Conservation (phyloP, 1,140 invertebrate species). For the Dendroctonus ponderosae region DNA sequence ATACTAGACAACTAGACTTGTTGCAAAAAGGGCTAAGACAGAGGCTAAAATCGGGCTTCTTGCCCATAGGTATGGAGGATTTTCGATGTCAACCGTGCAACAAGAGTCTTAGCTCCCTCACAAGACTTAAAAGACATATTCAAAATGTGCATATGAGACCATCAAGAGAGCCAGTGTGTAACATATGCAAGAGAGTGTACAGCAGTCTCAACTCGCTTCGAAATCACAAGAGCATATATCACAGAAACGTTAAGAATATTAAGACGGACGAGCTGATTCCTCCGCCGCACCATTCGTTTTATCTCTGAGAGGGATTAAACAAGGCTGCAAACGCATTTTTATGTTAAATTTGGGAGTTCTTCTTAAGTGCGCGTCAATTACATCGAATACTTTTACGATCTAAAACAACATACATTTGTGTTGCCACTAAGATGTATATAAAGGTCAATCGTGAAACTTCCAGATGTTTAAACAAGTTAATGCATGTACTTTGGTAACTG, state of each 20-base stretch:
- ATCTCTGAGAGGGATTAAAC: constrained; percentile 38
- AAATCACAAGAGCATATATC: constrained; percentile 88
- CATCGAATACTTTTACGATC: too few species aligned
- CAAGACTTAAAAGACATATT: constrained; percentile 80
- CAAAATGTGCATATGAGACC: constrained; percentile 84
- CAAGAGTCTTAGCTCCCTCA: constrained; percentile 80
- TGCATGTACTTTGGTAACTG: too few species aligned
- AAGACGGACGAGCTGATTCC: constrained; percentile 48
- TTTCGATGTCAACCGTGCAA: constrained; percentile 85
- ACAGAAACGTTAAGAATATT: constrained; percentile 63
- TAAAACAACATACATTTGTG: too few species aligned
- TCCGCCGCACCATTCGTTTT: constrained; percentile 48
- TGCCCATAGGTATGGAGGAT: constrained; percentile 62
- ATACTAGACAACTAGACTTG: constrained; percentile 42
- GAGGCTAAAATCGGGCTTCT: constrained; percentile 40
- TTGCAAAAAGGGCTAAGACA: constrained; percentile 6
- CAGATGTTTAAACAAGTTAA: too few species aligned
- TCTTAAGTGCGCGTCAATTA: too few species aligned
- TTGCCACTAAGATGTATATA: too few species aligned
- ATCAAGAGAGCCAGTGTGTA: constrained; percentile 81
- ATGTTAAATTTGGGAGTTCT: neutral
- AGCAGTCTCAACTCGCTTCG: constrained; percentile 82
- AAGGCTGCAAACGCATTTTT: neutral
- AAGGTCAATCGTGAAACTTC: too few species aligned
- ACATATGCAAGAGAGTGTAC: constrained; percentile 84